Evolutionary conservation across 2,888 invertebrate genomes (phyloP).

Genomic region (Drosophila maculinotata): DNA sequence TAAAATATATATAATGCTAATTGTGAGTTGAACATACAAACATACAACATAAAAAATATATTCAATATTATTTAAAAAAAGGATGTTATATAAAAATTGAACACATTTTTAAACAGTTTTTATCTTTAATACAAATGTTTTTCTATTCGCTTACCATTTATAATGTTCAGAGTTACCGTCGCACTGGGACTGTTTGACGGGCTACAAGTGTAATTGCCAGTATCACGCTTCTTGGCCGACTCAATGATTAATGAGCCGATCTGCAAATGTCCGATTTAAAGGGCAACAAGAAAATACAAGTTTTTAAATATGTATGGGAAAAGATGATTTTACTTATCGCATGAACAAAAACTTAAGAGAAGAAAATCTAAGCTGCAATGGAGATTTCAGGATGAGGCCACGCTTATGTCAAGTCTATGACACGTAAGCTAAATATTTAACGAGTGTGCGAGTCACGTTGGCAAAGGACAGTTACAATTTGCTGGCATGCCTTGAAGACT

Average conservation of each 20-base stretch:
- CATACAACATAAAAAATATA: too few species aligned
- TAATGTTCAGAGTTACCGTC: slow-evolving; percentile 95
- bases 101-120: too few species aligned
- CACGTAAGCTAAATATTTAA: slow-evolving; percentile 49
- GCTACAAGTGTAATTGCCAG: slow-evolving; percentile 96
- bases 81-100: too few species aligned
- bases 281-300: slow-evolving; percentile 17
- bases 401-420: slow-evolving; percentile 22
- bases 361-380: slow-evolving; percentile 11
- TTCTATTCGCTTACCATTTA: slow-evolving; percentile 90
- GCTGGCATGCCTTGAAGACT: slow-evolving; percentile 8
- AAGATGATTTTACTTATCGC: slow-evolving; percentile 3
- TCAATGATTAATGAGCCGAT: slow-evolving; percentile 86
- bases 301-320: slow-evolving; percentile 16
- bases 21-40: too few species aligned
- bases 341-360: neutral
- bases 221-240: slow-evolving; percentile 85
- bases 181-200: slow-evolving; percentile 97
- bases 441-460: slow-evolving; percentile 37
- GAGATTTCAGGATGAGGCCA: slow-evolving; percentile 8
- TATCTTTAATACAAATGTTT: neutral
- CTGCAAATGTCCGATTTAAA: slow-evolving; percentile 62
- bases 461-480: slow-evolving; percentile 28
- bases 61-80: too few species aligned
- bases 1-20: too few species aligned